Conservation (phyloP, 2,797 vertebrate genomes). For the Oreonectes daqikongensis region DNA sequence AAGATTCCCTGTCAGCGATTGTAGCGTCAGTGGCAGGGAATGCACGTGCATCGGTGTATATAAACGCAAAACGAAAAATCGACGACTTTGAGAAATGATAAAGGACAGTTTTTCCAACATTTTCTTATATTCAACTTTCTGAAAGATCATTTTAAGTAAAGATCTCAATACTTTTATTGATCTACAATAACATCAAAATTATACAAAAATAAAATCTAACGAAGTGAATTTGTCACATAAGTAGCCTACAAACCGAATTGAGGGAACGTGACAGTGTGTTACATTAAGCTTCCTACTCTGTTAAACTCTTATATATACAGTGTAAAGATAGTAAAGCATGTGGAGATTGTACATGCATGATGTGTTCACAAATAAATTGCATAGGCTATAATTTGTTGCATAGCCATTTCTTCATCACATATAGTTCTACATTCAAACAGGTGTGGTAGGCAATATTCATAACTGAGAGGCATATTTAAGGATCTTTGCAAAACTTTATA, state of each 20-base stretch:
- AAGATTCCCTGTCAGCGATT: constrained; percentile 23
- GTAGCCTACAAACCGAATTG: constrained; percentile 3
- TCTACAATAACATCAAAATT: constrained; percentile 7
- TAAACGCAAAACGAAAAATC: neutral
- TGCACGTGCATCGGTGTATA: too few species aligned
- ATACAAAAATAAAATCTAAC: constrained; percentile 35
- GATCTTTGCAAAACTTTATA: neutral
- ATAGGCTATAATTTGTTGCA: constrained; percentile 23
- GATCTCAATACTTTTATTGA: constrained; percentile 15
- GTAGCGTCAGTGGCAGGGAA: neutral
- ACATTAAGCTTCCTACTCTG: constrained; percentile 9
- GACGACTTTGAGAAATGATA: neutral
- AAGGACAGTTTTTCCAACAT: neutral
- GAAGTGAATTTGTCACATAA: neutral
- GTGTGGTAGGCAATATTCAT: neutral
- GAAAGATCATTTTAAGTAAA: neutral
- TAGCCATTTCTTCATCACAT: neutral
- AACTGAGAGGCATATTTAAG: constrained; percentile 18
- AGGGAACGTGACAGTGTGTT: constrained; percentile 10
- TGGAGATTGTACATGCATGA: constrained; percentile 43
- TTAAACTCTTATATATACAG: neutral
- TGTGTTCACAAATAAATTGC: constrained; percentile 12
- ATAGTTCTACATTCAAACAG: neutral
- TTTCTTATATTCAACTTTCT: neutral
- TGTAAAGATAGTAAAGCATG: too few species aligned